These are phyloP conservation scores for Pachliopta kotzebuea DNA, from an alignment of 2,888 invertebrate genomes.

Conservation along the genomic window DNA sequence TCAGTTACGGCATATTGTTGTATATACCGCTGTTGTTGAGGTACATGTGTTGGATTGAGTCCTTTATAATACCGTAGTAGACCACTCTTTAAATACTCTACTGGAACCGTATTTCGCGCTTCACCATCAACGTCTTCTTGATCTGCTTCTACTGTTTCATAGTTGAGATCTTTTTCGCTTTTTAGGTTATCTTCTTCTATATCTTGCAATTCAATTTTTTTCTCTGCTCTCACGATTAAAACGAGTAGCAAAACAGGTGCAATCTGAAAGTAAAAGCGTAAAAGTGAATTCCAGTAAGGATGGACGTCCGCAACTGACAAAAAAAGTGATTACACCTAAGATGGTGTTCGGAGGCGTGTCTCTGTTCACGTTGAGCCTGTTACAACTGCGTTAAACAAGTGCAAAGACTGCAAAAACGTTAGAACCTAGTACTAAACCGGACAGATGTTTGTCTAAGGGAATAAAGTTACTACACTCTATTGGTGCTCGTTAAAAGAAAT, in stretches of 20 bases:
- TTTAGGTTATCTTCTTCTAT: slow-evolving; percentile 86
- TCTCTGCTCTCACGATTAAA: slow-evolving; percentile 69
- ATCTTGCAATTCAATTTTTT: slow-evolving; percentile 86
- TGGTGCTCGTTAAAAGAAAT: background rate
- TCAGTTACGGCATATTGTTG: slow-evolving; percentile 73
- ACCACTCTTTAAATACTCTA: slow-evolving; percentile 62
- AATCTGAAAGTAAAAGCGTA: slow-evolving; percentile 60
- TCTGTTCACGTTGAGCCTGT: slow-evolving; percentile 37
- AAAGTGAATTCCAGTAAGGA: slow-evolving; percentile 34
- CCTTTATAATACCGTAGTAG: slow-evolving; percentile 56
- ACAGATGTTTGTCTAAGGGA: slow-evolving; percentile 57
- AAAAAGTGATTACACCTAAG: slow-evolving; percentile 45
- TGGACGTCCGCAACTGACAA: slow-evolving; percentile 39
- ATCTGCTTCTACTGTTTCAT: slow-evolving; percentile 41
- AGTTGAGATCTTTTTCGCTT: slow-evolving; percentile 73
- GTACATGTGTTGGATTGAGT: slow-evolving; percentile 38
- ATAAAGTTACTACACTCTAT: slow-evolving; percentile 16
- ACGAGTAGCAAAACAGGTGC: slow-evolving; percentile 54
- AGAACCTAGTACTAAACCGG: slow-evolving; percentile 68
- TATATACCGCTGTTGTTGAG: slow-evolving; percentile 57
- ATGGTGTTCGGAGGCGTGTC: slow-evolving; percentile 50
- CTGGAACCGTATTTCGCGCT: slow-evolving; percentile 42
- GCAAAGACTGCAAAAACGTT: slow-evolving; percentile 72
- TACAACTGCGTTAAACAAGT: slow-evolving; percentile 57
- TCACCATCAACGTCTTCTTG: slow-evolving; percentile 40